phyloP scores from a whole-genome alignment of 1,140 invertebrate species.

The Solenopsis fugax region DNA sequence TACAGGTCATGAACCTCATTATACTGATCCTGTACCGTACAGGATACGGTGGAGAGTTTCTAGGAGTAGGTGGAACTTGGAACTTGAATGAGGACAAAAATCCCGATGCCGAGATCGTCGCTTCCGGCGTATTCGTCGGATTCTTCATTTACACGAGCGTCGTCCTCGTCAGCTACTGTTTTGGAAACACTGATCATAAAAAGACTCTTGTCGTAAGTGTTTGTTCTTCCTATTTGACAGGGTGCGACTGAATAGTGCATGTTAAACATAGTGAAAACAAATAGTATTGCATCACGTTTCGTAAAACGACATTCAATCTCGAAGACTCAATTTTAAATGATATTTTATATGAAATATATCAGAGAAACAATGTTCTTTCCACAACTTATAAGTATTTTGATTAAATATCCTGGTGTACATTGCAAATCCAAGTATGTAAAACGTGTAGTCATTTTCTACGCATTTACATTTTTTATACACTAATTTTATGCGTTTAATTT shows the following conservation, averaged over 20 bases:
- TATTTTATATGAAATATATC: background rate
- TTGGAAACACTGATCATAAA: constrained; percentile 92
- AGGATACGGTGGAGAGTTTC: constrained; percentile 92
- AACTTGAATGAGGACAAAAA: constrained; percentile 95
- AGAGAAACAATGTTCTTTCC: background rate
- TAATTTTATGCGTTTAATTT: too few species aligned
- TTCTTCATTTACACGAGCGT: constrained; percentile 93
- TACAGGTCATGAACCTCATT: constrained; percentile 93
- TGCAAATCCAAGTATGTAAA: too few species aligned
- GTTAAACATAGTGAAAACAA: background rate
- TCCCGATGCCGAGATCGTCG: constrained; percentile 94
- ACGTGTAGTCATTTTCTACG: too few species aligned
- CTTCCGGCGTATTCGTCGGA: constrained; percentile 94
- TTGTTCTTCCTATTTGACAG: background rate
- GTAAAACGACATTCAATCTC: background rate
- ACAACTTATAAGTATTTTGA: background rate
- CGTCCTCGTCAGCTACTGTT: constrained; percentile 90
- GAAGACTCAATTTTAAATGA: background rate
- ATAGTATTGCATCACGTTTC: background rate
- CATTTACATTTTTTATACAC: too few species aligned
- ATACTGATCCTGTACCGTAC: constrained; percentile 93
- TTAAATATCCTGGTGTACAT: too few species aligned
- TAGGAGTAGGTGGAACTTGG: constrained; percentile 95
- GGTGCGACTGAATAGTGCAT: background rate
- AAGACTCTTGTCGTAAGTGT: constrained; percentile 87